Conservation (phyloP, 1,140 invertebrate species). For the Macrobrachium rosenbergii region DNA sequence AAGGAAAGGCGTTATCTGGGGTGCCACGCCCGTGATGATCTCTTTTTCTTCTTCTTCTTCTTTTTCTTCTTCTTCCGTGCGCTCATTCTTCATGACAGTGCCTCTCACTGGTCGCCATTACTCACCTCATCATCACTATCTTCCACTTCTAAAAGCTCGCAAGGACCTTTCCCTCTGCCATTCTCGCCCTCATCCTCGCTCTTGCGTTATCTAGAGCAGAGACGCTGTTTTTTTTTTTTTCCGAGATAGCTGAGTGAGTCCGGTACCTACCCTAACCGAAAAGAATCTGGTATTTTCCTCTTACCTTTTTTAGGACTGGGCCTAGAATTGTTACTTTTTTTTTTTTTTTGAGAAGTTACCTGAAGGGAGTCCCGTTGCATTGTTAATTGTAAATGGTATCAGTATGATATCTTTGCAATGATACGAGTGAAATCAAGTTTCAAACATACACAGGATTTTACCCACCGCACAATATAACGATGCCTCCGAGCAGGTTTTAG, state of each 20-base stretch:
- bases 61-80: too few species aligned
- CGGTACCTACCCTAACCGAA: too few species aligned
- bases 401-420: too few species aligned
- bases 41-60: too few species aligned
- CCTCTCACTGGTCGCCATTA: background rate
- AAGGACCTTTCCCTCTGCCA: background rate
- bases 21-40: too few species aligned
- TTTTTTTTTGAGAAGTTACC: background rate
- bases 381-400: too few species aligned
- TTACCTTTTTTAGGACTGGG: background rate
- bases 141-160: too few species aligned
- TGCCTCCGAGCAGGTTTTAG: too few species aligned
- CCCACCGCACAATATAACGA: too few species aligned
- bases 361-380: background rate
- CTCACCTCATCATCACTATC: background rate
- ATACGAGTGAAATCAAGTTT: too few species aligned
- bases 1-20: too few species aligned
- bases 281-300: background rate
- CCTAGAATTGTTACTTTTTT: background rate
- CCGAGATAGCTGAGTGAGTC: background rate
- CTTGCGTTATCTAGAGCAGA: background rate
- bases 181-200: background rate
- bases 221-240: background rate
- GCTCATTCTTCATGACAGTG: background rate
- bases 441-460: too few species aligned